Evolutionary conservation across 2,113 vertebrate genomes (phyloP).

Genomic region (Dipodomys ordii): DNA sequence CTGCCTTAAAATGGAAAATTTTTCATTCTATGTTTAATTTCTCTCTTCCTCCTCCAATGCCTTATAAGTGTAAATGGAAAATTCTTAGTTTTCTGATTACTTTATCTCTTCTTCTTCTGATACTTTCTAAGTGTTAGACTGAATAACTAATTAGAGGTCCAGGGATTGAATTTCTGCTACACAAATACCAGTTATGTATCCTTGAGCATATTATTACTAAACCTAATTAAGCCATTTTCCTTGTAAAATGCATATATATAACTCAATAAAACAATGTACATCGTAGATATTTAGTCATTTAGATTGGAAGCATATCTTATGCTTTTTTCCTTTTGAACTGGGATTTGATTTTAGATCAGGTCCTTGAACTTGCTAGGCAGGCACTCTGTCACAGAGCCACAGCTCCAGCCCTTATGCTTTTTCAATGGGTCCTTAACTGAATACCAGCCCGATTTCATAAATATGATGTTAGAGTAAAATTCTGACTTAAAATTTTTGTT

Average conservation of each 20-base stretch:
- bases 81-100: conserved; percentile 57
- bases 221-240: background rate
- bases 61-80: conserved; percentile 46
- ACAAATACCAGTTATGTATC: background rate
- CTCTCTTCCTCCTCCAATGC: background rate
- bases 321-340: background rate
- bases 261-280: conserved; percentile 20
- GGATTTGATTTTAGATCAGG: too few species aligned
- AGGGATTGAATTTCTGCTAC: conserved; percentile 25
- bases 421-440: background rate
- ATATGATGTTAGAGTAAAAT: background rate
- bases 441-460: background rate
- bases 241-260: background rate
- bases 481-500: background rate
- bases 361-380: too few species aligned
- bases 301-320: background rate
- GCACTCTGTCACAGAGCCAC: too few species aligned
- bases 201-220: background rate
- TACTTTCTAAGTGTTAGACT: conserved; percentile 26
- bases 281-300: background rate
- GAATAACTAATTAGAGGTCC: conserved; percentile 34
- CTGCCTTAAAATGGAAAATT: conserved; percentile 50
- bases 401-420: background rate
- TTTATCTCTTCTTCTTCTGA: conserved; percentile 41
- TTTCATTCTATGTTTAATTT: conserved; percentile 54